Evolutionary conservation across 2,113 vertebrate species (phyloP).

Genomic region (Setophaga coronata): DNA sequence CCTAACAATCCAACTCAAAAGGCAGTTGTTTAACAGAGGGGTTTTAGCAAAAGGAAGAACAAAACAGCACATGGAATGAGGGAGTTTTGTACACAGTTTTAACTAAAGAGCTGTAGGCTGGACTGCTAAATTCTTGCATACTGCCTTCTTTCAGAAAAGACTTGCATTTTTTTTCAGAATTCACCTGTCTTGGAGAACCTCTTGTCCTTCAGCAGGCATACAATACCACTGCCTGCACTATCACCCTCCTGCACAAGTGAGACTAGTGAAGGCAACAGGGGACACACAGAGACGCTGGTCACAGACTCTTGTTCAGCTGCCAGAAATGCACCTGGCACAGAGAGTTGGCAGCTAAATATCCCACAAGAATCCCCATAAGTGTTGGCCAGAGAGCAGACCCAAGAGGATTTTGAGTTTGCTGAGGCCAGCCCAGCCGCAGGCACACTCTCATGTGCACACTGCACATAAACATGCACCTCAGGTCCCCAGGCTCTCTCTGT

Average conservation of each 20-base stretch:
- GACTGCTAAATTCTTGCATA: neutral
- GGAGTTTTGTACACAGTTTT: neutral
- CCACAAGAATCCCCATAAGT: rapidly evolving
- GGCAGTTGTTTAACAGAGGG: neutral
- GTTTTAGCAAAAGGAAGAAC: neutral
- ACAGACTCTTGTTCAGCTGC: neutral
- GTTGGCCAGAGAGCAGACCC: neutral
- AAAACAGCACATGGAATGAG: neutral
- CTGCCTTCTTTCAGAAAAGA: neutral
- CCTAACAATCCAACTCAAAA: neutral
- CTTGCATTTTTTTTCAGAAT: neutral
- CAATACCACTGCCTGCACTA: neutral
- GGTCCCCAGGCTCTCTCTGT: neutral
- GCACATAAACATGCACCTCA: neutral
- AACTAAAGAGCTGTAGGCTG: neutral
- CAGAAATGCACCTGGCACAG: neutral
- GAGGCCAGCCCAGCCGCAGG: neutral
- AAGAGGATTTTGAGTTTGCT: neutral
- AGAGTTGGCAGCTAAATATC: neutral
- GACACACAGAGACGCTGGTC: neutral
- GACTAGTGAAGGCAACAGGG: neutral
- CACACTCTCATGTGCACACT: rapidly evolving
- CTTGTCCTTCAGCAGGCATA: neutral
- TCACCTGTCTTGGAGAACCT: neutral
- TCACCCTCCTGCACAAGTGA: rapidly evolving